Conservation (phyloP, 2,888 invertebrate species). For the Drosophila peninsularis region DNA sequence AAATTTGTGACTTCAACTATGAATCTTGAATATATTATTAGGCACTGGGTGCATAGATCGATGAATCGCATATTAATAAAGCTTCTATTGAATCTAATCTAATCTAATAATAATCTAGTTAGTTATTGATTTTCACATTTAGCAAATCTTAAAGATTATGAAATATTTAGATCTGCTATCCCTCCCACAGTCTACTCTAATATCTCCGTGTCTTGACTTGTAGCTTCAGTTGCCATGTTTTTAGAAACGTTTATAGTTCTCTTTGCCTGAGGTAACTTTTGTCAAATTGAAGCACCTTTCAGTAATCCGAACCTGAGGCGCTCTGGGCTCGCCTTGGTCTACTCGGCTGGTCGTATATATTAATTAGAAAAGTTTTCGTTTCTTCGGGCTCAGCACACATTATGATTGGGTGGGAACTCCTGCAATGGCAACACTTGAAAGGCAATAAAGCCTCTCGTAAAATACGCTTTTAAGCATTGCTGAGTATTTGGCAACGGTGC, state of each 20-base stretch:
- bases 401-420: background rate
- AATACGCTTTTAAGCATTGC: slow-evolving; percentile 35
- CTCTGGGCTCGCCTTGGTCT: no score
- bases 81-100: background rate
- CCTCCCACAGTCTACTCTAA: no score
- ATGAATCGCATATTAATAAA: no score
- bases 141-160: no score
- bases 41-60: background rate
- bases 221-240: background rate
- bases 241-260: background rate
- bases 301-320: background rate
- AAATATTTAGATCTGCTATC: no score
- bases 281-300: background rate
- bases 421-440: slow-evolving; percentile 3
- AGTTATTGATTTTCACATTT: no score
- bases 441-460: slow-evolving; percentile 34
- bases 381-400: background rate
- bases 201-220: no score
- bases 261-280: background rate
- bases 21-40: background rate
- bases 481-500: slow-evolving; percentile 13
- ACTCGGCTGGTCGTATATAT: background rate
- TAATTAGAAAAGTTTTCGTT: slow-evolving; percentile 1
- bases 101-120: no score
- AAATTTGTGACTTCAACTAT: background rate